Base-by-base conservation (phyloP, 2,113 vertebrate genomes). In the Morone saxatilis region DNA sequence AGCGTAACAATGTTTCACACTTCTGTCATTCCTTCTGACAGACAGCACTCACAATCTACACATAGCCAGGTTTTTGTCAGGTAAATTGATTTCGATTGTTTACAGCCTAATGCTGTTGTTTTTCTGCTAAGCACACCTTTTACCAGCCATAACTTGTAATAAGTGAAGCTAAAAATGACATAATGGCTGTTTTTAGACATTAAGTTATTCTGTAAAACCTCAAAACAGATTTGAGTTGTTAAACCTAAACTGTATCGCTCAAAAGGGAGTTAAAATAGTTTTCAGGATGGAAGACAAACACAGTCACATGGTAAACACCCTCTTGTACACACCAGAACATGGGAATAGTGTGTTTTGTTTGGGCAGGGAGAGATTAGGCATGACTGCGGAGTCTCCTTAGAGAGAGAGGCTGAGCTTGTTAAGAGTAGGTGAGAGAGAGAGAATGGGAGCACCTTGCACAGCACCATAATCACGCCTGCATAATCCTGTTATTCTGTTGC, bases 401-500 rank as follows among this genome's bases (percentile, higher is more conserved):
- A 71, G 81, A 81, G 71, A 72, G 45, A 76, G 31, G 31, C 47
- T 71, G 66, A 81, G 81, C 87, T 76, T 31, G 41, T 89, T 84
- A 85, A 36, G 38, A 83, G 53, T 76, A 83, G 62, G 40, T 20
- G 50, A 86, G 62, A 73, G 50, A 22, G 41, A 71, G 62, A 78
- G 66, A 71, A 88, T 65, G 65, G 75, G 59, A 90, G 75, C 76
- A 73, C 66, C 69, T 80, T 83, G 81, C 68, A 71, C 22, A 38
- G 69, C 77, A 38, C 87, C 81, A 16, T 70, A 19, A 87, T 87
- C 82, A 75, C 61, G 71, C 76, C 81, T 60, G 61, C 1, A 78
- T 90, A 92, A 93, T 92, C 88, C 86, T 60, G 85, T 90, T 91
- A 88, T 54, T 80, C 84, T 69, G 80, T 76, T 62, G 71, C 61